Base-by-base conservation (phyloP, 1,140 invertebrate species). In the Drosophila sp. region DNA sequence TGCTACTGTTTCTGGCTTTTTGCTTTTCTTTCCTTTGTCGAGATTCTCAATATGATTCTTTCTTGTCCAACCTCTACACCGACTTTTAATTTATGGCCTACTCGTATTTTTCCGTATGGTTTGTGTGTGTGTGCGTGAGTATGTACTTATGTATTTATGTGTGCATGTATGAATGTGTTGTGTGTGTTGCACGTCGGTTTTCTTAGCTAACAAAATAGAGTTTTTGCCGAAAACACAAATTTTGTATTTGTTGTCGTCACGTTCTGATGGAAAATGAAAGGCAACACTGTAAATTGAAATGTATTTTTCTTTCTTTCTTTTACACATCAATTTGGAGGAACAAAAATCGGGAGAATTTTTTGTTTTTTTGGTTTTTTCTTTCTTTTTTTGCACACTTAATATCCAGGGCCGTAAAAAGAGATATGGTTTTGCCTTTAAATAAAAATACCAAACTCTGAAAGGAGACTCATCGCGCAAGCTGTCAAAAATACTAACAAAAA, bases 71-170 rank as follows among this genome's bases (percentile, higher is more conserved):
- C 44, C 44, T 50, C 44, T 50, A 50, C 23, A 50, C 44, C 44
- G 23, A 50, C 44, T 50, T 50, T 50, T 50, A 50, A 50, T 50
- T 50, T 50, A 50, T 50, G 44, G 44, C n/a, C 44, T 50, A 50
- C 44, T 50, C 44, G 44, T 50, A 27, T 23, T 50, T 50, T 50
- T 50, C 44, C 44, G 44, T 50, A 50, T 50, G 44, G 44, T 27
- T 50, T 50, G 25, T 50, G 25, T 50, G 44, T 47, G 44, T 50
- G 44, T 50, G 44, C 44, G 44, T 27, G 44, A 50, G 25, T 23
- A 27, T 50, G 44, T 27, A 27, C 25, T 23, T 50, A 4, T 50
- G 44, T 7, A 47, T 47, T 7, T 47, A 47, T 25, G 44, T 47
- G 8, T 47, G 44, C 8, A 50, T 50, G 44, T 25, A 50, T 50